Percentiles rank a stretch among this genome's conserved stretches.
These are phyloP conservation scores for Andinoacara biseriatus DNA, from an alignment of 2,113 vertebrate species.

Conservation along the genomic window DNA sequence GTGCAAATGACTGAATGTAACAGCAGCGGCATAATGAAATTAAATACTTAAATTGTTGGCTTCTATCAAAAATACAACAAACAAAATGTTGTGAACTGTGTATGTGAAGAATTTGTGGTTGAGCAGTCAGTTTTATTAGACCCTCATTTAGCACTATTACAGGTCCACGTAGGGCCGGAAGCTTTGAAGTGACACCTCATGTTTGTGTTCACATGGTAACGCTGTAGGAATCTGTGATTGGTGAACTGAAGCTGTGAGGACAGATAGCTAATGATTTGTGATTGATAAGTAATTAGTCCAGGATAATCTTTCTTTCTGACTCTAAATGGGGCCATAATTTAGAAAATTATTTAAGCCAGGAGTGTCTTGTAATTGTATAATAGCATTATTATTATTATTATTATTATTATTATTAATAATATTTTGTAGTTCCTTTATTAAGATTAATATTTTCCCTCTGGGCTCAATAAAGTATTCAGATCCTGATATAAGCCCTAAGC, in stretches of 20 bases:
- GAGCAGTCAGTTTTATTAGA: neutral
- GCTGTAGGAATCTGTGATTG: too few relatives aligned
- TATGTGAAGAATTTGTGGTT: neutral
- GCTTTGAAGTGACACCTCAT: neutral
- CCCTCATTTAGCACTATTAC: neutral
- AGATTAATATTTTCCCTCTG: neutral
- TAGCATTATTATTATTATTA: neutral
- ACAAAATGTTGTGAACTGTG: fast-evolving
- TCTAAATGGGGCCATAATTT: too few relatives aligned
- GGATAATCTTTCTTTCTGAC: too few relatives aligned
- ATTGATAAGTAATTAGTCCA: too few relatives aligned
- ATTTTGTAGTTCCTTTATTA: neutral
- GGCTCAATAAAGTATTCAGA: too few relatives aligned
- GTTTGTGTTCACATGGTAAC: too few relatives aligned
- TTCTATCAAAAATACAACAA: neutral
- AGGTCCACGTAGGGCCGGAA: too few relatives aligned
- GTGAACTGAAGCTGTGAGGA: too few relatives aligned
- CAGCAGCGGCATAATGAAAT: neutral
- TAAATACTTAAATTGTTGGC: neutral
- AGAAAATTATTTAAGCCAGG: neutral
- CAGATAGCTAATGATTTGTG: too few relatives aligned
- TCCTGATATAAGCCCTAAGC: neutral
- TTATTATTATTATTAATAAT: neutral
- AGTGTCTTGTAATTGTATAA: neutral
- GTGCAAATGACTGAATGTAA: fast-evolving